These are phyloP conservation scores for Phyto melanocephala DNA, from an alignment of 2,888 invertebrate species.

Conservation along the genomic window DNA sequence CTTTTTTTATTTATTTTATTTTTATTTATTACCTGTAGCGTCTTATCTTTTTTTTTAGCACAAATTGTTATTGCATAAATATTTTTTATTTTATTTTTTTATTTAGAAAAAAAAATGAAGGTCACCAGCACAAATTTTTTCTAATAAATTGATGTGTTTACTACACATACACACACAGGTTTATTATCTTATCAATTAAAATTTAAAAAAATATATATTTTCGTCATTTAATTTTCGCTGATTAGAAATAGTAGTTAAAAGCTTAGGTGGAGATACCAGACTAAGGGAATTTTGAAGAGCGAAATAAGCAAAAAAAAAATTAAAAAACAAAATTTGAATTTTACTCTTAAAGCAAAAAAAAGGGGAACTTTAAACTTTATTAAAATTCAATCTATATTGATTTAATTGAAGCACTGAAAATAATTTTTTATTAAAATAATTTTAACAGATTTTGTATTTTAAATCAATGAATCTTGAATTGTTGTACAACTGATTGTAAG, in stretches of 20 bases:
- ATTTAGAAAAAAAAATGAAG: slow-evolving; percentile 71
- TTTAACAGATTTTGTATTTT: no score
- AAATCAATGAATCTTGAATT: no score
- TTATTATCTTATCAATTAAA: slow-evolving; percentile 25
- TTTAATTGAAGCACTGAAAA: no score
- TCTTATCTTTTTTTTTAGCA: slow-evolving; percentile 39
- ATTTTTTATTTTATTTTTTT: not conserved
- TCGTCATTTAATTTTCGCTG: slow-evolving; percentile 33
- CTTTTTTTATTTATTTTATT: not conserved
- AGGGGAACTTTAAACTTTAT: no score
- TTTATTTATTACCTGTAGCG: slow-evolving; percentile 5
- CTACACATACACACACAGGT: no score
- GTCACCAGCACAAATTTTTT: slow-evolving; percentile 74
- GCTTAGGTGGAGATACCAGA: not conserved
- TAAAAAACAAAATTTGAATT: no score
- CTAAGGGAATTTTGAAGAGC: no score
- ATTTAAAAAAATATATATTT: slow-evolving; percentile 12
- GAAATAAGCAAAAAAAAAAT: no score
- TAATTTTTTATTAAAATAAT: no score
- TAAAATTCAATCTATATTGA: no score
- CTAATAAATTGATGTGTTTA: slow-evolving; percentile 9
- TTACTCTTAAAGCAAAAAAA: no score
- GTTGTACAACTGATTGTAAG: no score
- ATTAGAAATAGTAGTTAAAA: slow-evolving; percentile 30
- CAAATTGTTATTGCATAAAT: slow-evolving; percentile 65